Evolutionary conservation across 2,113 vertebrate species (phyloP).

Genomic region (Pseudolaguvia tuberculata): DNA sequence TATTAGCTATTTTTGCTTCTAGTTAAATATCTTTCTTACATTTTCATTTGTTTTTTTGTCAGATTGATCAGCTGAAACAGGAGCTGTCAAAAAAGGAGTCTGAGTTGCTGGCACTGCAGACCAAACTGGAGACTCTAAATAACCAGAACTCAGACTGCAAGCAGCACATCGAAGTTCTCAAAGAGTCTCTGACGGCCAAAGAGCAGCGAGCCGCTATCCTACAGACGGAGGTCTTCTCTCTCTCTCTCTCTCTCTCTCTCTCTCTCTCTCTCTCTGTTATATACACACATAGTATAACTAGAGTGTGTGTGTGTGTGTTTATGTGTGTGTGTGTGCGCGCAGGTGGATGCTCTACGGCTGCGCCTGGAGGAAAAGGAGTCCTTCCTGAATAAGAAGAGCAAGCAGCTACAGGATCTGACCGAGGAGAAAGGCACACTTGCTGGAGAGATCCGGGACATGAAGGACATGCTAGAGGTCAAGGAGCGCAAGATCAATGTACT

Average conservation of each 20-base stretch:
- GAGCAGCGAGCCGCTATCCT: slow-evolving; percentile 99
- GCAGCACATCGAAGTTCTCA: slow-evolving; percentile 99
- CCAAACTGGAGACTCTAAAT: slow-evolving; percentile 97
- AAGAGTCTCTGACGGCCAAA: slow-evolving; percentile 99
- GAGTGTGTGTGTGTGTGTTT: neutral
- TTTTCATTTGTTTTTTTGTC: neutral
- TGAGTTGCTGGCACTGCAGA: slow-evolving; percentile 98
- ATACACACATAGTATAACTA: neutral
- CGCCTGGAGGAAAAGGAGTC: slow-evolving; percentile 97
- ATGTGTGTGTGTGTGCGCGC: slow-evolving; percentile 7
- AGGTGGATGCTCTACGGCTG: slow-evolving; percentile 95
- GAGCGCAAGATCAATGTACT: slow-evolving; percentile 98
- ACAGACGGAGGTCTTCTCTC: slow-evolving; percentile 87
- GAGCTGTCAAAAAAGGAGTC: slow-evolving; percentile 98
- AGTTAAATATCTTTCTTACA: neutral
- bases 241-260: slow-evolving; percentile 17
- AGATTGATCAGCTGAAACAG: slow-evolving; percentile 98
- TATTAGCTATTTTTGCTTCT: no score
- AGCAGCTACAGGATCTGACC: slow-evolving; percentile 97
- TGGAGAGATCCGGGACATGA: slow-evolving; percentile 97
- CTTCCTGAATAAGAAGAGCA: slow-evolving; percentile 97
- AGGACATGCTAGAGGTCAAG: slow-evolving; percentile 99
- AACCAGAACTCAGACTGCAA: slow-evolving; percentile 99
- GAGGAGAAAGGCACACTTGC: slow-evolving; percentile 97
- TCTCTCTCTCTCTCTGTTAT: slow-evolving; percentile 3